These are phyloP conservation scores for Tiliqua scincoides DNA, from an alignment of 2,113 vertebrate genomes.

Conservation along the genomic window DNA sequence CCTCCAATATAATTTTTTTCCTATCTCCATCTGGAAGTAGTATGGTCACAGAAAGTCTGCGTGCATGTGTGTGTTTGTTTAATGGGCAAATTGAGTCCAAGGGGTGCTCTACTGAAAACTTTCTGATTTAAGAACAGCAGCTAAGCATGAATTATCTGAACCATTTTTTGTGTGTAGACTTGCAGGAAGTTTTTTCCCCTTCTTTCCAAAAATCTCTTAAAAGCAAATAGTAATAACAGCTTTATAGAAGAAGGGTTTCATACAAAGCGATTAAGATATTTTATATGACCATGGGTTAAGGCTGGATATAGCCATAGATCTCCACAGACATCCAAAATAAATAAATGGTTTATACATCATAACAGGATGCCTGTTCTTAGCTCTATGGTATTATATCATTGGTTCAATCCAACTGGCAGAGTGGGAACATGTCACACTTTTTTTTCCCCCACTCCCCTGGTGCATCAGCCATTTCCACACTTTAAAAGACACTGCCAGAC, in stretches of 20 bases:
- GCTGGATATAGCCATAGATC: not conserved
- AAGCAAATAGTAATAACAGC: conserved; percentile 17
- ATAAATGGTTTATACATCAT: conserved; percentile 29
- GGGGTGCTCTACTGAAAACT: not conserved
- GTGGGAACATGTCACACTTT: not conserved
- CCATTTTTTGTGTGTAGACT: not conserved
- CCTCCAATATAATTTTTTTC: not conserved
- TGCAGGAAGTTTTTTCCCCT: not conserved
- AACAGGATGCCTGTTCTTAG: conserved; percentile 22
- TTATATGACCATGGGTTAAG: not conserved
- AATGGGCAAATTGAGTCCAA: not conserved
- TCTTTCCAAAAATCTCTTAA: not conserved
- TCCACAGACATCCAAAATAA: conserved; percentile 18
- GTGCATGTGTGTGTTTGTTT: not conserved
- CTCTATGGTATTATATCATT: conserved; percentile 12
- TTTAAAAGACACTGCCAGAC: not conserved
- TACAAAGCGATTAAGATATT: conserved; percentile 12
- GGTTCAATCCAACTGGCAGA: not conserved
- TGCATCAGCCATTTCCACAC: not conserved
- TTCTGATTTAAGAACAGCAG: not conserved
- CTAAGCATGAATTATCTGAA: not conserved
- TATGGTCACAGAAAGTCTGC: not conserved
- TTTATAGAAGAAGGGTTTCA: conserved; percentile 18
- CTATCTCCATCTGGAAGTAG: not conserved
- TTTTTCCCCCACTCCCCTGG: not conserved